Conservation (phyloP, 2,888 invertebrate species). For the Minunthozetes semirufus region DNA sequence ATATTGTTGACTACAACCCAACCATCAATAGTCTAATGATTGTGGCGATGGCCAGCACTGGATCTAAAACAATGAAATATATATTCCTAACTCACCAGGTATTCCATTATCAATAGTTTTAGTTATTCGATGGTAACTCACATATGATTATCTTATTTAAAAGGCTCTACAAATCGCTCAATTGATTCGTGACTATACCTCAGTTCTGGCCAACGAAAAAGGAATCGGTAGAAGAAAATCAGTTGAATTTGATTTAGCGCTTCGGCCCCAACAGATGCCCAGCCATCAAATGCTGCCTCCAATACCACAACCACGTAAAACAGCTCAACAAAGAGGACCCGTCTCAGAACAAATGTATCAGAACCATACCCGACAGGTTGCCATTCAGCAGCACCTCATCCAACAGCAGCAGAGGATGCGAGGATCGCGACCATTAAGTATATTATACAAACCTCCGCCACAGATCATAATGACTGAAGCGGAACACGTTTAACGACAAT, state of each 20-base stretch:
- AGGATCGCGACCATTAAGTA: constrained; percentile 43
- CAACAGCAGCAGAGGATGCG: constrained; percentile 37
- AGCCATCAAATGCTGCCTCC: constrained; percentile 28
- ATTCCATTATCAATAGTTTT: constrained; percentile 44
- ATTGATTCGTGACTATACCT: constrained; percentile 78
- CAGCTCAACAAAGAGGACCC: constrained; percentile 27
- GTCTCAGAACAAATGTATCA: constrained; percentile 21
- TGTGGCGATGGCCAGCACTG: constrained; percentile 67
- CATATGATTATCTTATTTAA: constrained; percentile 7
- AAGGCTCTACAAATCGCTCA: constrained; percentile 90
- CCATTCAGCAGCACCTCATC: constrained; percentile 33
- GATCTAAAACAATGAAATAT: constrained; percentile 80
- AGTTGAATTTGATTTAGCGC: constrained; percentile 38
- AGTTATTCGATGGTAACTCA: not conserved
- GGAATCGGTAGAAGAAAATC: constrained; percentile 37
- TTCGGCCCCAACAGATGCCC: constrained; percentile 26
- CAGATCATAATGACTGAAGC: constrained; percentile 42
- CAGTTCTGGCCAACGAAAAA: constrained; percentile 52
- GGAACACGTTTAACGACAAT: constrained; percentile 36
- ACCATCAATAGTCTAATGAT: constrained; percentile 87
- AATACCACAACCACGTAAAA: constrained; percentile 35
- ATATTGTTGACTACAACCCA: constrained; percentile 82
- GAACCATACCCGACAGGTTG: constrained; percentile 26
- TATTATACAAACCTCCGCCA: constrained; percentile 44
- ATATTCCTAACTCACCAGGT: constrained; percentile 87